phyloP scores from a whole-genome alignment of 2,113 vertebrate genomes.

The Phylloscopus trochiloides region DNA sequence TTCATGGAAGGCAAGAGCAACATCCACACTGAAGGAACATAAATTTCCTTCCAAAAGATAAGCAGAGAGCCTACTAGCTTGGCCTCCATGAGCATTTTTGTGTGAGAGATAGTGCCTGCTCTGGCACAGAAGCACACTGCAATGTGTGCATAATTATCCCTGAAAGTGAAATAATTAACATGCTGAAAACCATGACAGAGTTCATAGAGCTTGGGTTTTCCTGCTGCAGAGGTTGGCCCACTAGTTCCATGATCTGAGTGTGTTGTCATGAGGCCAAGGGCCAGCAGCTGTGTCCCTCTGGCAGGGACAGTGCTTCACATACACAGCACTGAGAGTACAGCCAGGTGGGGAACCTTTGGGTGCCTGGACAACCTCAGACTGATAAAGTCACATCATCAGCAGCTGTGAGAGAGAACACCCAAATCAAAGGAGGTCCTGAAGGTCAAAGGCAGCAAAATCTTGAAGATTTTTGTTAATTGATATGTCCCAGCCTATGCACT shows the following conservation, averaged over 20 bases:
- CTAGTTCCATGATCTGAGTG: background rate
- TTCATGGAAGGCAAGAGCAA: background rate
- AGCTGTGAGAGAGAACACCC: background rate
- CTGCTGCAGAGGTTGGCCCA: background rate
- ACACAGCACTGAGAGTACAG: no score
- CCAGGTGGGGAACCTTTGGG: background rate
- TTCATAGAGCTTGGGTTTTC: background rate
- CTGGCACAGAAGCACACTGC: background rate
- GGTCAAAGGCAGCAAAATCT: background rate
- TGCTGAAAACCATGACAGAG: background rate
- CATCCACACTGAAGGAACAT: background rate
- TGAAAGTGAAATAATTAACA: background rate
- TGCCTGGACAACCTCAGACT: accelerated
- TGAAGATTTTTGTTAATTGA: background rate
- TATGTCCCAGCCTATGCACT: background rate
- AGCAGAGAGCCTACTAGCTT: background rate
- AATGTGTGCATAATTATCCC: background rate
- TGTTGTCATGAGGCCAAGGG: background rate
- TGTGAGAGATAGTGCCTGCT: background rate
- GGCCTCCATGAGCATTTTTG: background rate
- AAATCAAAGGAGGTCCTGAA: background rate
- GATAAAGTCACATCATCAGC: background rate
- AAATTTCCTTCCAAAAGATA: slow-evolving; percentile 39
- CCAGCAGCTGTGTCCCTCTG: background rate
- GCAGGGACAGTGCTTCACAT: accelerated